phyloP scores from a whole-genome alignment of 2,113 vertebrate genomes.

The Suncus etruscus region DNA sequence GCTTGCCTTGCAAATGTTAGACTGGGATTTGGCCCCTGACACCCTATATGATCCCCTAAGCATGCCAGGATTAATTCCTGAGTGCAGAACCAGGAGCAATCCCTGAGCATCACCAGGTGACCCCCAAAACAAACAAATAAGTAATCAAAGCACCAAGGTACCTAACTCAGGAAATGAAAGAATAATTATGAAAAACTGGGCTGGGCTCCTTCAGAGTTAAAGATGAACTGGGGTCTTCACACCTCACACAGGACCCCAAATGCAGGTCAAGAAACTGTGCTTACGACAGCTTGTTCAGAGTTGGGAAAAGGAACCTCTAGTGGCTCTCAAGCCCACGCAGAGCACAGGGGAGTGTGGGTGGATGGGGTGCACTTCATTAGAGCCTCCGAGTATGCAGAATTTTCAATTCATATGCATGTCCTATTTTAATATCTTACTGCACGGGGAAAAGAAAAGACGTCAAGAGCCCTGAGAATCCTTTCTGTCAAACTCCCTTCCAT shows the following conservation, averaged over 20 bases:
- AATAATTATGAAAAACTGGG: slow-evolving; percentile 10
- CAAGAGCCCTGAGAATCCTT: not conserved
- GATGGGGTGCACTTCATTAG: not conserved
- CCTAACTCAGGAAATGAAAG: not conserved
- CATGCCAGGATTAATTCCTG: no score
- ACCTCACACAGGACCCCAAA: not conserved
- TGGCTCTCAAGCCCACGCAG: not conserved
- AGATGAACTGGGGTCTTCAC: not conserved
- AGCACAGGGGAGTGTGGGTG: not conserved
- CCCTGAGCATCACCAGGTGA: no score
- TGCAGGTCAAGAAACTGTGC: not conserved
- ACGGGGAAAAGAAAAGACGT: not conserved
- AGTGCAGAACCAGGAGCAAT: no score
- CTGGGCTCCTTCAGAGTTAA: not conserved
- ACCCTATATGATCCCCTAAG: no score
- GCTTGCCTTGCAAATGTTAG: no score
- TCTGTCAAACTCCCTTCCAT: not conserved
- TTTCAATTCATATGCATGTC: not conserved
- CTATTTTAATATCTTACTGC: slow-evolving; percentile 13
- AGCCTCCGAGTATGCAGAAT: not conserved
- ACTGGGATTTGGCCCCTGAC: no score
- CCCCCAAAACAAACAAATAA: no score
- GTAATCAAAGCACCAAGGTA: slow-evolving; percentile 19
- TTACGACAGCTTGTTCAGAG: not conserved
- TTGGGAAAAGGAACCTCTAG: not conserved